Evolutionary conservation across 2,888 invertebrate species (phyloP).

Genomic region (Sacculina carcini): DNA sequence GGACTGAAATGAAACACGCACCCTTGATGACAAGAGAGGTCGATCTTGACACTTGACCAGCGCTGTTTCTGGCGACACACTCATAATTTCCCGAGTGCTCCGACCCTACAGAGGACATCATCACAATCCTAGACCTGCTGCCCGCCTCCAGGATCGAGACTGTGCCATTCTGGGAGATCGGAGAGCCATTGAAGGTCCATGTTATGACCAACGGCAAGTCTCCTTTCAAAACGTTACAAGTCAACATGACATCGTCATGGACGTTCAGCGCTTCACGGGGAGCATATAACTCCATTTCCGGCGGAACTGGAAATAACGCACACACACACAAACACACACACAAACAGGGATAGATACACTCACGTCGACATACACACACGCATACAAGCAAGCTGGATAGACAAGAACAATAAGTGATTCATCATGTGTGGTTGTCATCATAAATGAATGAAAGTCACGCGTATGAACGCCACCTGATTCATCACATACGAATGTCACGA

Average conservation of each 20-base stretch:
- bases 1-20: constrained; percentile 7
- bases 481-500: no score
- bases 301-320: constrained; percentile 18
- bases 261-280: constrained; percentile 25
- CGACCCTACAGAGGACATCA: constrained; percentile 15
- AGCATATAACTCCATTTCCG: constrained; percentile 29
- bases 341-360: background rate
- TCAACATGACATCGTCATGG: constrained; percentile 15
- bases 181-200: constrained; percentile 21
- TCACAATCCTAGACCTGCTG: constrained; percentile 15
- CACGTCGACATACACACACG: background rate
- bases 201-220: constrained; percentile 21
- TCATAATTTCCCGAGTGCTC: constrained; percentile 16
- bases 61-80: constrained; percentile 16
- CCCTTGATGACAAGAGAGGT: constrained; percentile 16
- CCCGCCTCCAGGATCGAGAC: constrained; percentile 15
- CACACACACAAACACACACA: background rate
- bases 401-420: background rate
- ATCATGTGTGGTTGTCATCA: background rate
- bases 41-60: constrained; percentile 15
- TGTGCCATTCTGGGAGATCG: constrained; percentile 17
- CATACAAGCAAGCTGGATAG: constrained; percentile 2
- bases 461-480: no score
- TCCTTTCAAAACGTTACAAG: constrained; percentile 18
- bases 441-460: no score